A percentile compares a stretch with the other conserved stretches of the same genome.
These are phyloP conservation scores for Melanerpes aurifrons DNA, from an alignment of 2,113 vertebrate species.

Conservation along the genomic window DNA sequence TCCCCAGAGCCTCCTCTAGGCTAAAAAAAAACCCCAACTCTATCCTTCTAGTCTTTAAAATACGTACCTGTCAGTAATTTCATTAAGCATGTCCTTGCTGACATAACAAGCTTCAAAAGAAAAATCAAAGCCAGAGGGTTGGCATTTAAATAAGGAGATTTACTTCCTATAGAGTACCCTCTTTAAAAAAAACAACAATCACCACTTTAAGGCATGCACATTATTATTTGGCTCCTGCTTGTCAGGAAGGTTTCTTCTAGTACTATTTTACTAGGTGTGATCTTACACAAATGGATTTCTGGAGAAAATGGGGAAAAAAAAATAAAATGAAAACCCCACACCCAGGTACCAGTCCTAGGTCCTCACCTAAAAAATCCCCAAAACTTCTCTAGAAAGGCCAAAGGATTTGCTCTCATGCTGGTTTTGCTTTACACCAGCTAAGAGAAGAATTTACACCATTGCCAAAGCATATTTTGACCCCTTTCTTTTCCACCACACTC, in stretches of 20 bases:
- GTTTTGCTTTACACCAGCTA: background rate
- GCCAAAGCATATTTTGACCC: background rate
- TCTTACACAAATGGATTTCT: background rate
- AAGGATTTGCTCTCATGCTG: background rate
- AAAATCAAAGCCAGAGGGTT: background rate
- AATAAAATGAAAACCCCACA: background rate
- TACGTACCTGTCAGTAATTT: background rate
- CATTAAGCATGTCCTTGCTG: background rate
- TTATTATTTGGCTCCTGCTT: background rate
- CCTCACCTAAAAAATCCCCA: background rate
- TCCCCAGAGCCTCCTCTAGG: too few relatives aligned
- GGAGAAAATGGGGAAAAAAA: background rate
- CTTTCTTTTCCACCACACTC: rapidly evolving
- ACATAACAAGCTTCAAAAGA: background rate
- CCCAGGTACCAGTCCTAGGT: background rate
- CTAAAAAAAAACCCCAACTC: too few relatives aligned
- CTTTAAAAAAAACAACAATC: background rate
- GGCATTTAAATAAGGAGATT: background rate
- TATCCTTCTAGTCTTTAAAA: background rate
- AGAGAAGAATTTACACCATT: background rate
- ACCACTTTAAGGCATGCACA: background rate
- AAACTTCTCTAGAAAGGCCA: background rate
- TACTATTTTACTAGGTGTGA: background rate
- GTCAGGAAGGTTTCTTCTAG: background rate
- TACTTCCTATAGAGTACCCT: background rate